Conservation (phyloP, 2,888 invertebrate species). For the Leistus spinibarbis region DNA sequence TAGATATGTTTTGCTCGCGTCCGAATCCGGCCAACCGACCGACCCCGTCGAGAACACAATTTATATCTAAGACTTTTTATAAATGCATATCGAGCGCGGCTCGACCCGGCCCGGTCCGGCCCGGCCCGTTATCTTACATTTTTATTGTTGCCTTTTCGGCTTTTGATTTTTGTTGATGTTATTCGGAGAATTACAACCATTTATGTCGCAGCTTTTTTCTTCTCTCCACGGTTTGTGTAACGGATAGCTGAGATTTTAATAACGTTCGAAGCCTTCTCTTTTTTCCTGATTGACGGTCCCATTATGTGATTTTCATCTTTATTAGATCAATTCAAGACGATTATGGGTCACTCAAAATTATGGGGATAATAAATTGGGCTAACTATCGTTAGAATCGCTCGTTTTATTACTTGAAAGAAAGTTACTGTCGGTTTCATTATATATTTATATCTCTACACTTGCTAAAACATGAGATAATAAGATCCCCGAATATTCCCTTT, state of each 20-base stretch:
- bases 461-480: no score
- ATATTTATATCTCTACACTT: no score
- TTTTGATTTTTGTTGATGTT: conserved; percentile 19
- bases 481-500: no score
- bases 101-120: not conserved
- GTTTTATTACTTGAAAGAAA: no score
- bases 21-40: conserved; percentile 7
- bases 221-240: not conserved
- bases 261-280: not conserved
- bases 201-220: not conserved
- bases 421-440: no score
- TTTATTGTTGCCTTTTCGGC: not conserved
- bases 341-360: not conserved
- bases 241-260: conserved; percentile 6
- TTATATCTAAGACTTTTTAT: conserved; percentile 2
- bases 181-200: conserved; percentile 26
- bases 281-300: not conserved
- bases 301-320: not conserved
- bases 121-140: conserved; percentile 4
- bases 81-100: not conserved
- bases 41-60: conserved; percentile 8
- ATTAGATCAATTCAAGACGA: not conserved
- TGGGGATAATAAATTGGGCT: not conserved
- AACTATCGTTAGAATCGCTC: not conserved
- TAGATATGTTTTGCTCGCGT: conserved; percentile 36